Conservation (phyloP, 2,888 invertebrate genomes). For the Pediacus dermestoides region DNA sequence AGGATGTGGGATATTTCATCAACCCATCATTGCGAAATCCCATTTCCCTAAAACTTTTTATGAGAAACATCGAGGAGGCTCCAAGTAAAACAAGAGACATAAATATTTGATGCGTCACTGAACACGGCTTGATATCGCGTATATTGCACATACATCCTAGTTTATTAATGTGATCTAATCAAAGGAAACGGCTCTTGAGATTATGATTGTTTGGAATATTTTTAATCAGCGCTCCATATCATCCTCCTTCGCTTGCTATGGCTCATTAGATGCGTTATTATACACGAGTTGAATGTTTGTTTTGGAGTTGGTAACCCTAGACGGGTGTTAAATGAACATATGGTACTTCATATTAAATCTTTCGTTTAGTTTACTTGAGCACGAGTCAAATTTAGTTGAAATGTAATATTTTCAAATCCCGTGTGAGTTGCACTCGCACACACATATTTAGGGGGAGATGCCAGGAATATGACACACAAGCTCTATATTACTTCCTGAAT, state of each 20-base stretch:
- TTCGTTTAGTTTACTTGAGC: slow-evolving; percentile 40
- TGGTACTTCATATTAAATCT: slow-evolving; percentile 39
- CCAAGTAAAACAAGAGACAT: slow-evolving; percentile 33
- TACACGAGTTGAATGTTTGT: neutral
- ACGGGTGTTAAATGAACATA: slow-evolving; percentile 32
- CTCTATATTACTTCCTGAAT: too few relatives aligned
- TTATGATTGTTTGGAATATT: slow-evolving; percentile 35
- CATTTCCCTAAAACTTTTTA: slow-evolving; percentile 32
- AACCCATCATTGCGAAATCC: slow-evolving; percentile 21
- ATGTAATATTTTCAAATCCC: slow-evolving; percentile 44
- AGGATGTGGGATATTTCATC: slow-evolving; percentile 21
- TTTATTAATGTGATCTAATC: slow-evolving; percentile 32
- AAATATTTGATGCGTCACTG: slow-evolving; percentile 33
- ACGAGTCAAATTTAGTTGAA: slow-evolving; percentile 43
- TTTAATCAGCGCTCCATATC: neutral
- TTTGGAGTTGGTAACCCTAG: slow-evolving; percentile 24
- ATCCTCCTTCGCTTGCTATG: neutral
- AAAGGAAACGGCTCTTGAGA: slow-evolving; percentile 31
- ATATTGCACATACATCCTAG: slow-evolving; percentile 20
- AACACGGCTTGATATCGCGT: slow-evolving; percentile 14
- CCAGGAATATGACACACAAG: slow-evolving; percentile 23
- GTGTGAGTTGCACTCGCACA: slow-evolving; percentile 21
- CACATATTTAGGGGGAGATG: slow-evolving; percentile 25
- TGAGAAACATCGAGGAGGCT: slow-evolving; percentile 18
- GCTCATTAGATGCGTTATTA: slow-evolving; percentile 1